Percentiles rank a stretch among this genome's conserved stretches.
These are phyloP conservation scores for Manis crassicaudata DNA, from an alignment of 2,797 vertebrate genomes.

Conservation along the genomic window DNA sequence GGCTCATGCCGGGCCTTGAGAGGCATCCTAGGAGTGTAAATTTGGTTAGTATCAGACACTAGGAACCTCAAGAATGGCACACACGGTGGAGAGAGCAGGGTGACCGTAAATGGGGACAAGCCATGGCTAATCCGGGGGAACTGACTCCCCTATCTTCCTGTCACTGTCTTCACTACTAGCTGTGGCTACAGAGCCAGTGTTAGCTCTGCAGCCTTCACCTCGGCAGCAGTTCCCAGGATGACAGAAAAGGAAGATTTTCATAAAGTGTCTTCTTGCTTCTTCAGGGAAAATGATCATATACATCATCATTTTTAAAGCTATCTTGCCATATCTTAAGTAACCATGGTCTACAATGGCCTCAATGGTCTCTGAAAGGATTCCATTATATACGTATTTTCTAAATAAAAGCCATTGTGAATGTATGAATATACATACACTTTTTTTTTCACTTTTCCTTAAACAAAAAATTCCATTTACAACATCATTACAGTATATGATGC, in stretches of 20 bases:
- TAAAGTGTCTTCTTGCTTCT: not conserved
- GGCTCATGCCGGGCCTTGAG: fast-evolving
- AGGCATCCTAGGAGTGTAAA: too few species aligned
- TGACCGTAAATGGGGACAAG: not conserved
- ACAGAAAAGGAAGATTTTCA: not conserved
- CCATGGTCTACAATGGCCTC: not conserved
- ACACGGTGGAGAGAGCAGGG: not conserved
- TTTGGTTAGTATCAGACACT: fast-evolving
- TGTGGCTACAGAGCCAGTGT: not conserved
- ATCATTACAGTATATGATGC: not conserved
- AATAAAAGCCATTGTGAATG: not conserved
- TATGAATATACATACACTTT: not conserved
- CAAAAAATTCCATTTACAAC: not conserved
- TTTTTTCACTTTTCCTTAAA: not conserved
- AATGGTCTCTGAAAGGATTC: not conserved
- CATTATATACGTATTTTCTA: not conserved
- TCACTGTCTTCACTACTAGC: not conserved
- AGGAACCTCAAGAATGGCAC: not conserved
- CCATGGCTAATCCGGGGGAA: not conserved
- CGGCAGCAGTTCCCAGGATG: not conserved
- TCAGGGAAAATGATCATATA: not conserved
- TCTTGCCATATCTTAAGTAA: not conserved
- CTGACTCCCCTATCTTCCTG: not conserved
- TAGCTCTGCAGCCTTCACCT: not conserved
- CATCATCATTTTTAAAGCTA: not conserved